Base-by-base conservation (phyloP, 1,140 invertebrate genomes). In the Plectus sambesii region DNA sequence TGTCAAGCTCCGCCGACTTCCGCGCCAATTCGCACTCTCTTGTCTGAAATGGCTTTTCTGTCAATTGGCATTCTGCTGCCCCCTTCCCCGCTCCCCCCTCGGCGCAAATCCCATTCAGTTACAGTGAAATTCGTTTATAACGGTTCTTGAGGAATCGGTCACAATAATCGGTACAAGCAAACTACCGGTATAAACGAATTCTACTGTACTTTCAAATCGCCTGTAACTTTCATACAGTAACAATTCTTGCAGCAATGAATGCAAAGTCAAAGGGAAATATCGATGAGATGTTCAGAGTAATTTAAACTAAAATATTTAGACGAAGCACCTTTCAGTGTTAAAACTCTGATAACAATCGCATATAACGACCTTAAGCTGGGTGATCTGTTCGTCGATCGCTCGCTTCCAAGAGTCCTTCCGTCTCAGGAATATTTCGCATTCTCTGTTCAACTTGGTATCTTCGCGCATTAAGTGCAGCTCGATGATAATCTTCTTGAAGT, bases 11-110 rank as follows among this genome's bases (percentile, higher is more conserved):
- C 48, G 62, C 59, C 48, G 40, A 62, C 24, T 59, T 47, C 23
- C 61, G 42, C 8, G 52, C 57, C 29, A 62, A 42, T 38, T 62
- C 58, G 40, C 60, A 43, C 38, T 63, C 61, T 23, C n/a, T n/a
- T n/a, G n/a, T n/a, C n/a, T n/a, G n/a, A n/a, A n/a, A n/a, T n/a
- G n/a, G n/a, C n/a, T n/a, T n/a, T n/a, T n/a, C n/a, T n/a, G n/a
- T n/a, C n/a, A n/a, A n/a, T n/a, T n/a, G n/a, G n/a, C n/a, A n/a
- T n/a, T n/a, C n/a, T n/a, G n/a, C n/a, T n/a, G n/a, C n/a, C n/a
- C n/a, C n/a, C n/a, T n/a, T n/a, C n/a, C n/a, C n/a, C n/a, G n/a
- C n/a, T n/a, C n/a, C n/a, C n/a, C n/a, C n/a, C n/a, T n/a, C n/a
- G n/a, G n/a, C n/a, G n/a, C n/a, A n/a, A n/a, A 62, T 30, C 8